phyloP scores from a whole-genome alignment of 2,888 invertebrate species.

The Petrolisthes cinctipes region DNA sequence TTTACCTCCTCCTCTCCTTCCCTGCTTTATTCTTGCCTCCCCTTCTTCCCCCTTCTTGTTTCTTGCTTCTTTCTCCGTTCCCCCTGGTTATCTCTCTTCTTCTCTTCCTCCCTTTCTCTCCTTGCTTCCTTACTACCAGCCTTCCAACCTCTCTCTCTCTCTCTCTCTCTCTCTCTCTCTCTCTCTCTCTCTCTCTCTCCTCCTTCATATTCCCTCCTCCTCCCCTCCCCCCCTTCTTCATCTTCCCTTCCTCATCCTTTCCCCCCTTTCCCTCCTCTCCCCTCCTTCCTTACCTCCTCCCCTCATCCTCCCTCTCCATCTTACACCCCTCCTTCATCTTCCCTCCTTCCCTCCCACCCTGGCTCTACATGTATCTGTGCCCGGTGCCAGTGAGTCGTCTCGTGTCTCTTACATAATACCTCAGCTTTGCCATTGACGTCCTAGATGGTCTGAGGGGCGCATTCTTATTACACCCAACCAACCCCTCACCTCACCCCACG shows the following conservation, averaged over 20 bases:
- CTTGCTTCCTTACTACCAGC: not conserved
- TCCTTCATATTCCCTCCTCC: not conserved
- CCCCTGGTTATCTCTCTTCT: not conserved
- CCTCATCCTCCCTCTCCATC: not conserved
- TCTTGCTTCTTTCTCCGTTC: not conserved
- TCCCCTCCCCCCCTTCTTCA: not conserved
- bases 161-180: not conserved
- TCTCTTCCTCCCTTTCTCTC: not conserved
- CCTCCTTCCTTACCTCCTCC: not conserved
- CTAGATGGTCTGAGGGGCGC: too few relatives aligned
- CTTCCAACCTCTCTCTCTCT: not conserved
- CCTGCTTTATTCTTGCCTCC: not conserved
- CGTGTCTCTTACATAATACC: too few relatives aligned
- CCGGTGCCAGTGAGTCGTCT: too few relatives aligned
- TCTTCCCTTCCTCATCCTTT: constrained; percentile 1
- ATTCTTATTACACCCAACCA: too few relatives aligned
- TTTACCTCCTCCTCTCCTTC: not conserved
- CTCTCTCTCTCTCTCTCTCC: not conserved
- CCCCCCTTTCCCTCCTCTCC: not conserved
- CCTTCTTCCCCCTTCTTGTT: not conserved
- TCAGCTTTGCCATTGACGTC: too few relatives aligned
- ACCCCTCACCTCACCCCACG: too few relatives aligned
- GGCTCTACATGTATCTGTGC: too few relatives aligned
- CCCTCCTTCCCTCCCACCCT: not conserved
- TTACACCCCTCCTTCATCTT: not conserved